phyloP scores from a whole-genome alignment of 2,797 vertebrate genomes.

The Petrocephalus sullivani region DNA sequence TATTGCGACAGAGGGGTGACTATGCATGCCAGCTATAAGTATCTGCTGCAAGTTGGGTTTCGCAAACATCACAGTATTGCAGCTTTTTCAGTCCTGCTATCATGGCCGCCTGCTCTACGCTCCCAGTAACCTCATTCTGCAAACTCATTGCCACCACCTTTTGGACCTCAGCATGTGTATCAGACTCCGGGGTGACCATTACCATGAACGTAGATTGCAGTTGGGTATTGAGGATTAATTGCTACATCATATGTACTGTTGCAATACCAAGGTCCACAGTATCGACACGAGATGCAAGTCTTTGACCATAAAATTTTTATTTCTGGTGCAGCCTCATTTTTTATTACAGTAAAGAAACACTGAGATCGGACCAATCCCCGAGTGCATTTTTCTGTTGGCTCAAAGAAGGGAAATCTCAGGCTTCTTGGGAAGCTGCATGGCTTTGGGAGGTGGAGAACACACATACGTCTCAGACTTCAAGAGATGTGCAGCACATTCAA shows the following conservation, averaged over 20 bases:
- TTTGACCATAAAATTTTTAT: neutral
- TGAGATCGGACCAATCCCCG: neutral
- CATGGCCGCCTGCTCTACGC: neutral
- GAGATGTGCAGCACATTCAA: neutral
- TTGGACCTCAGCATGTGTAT: neutral
- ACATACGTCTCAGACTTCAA: neutral
- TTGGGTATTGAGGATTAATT: neutral
- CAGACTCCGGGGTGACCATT: neutral
- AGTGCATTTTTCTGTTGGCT: neutral
- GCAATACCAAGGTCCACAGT: neutral
- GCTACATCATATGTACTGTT: neutral
- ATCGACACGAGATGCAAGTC: neutral
- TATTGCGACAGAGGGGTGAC: neutral
- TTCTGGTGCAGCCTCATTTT: neutral
- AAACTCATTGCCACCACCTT: neutral
- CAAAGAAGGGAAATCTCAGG: constrained; percentile 25
- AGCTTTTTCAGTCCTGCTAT: neutral
- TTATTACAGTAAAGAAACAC: constrained; percentile 12
- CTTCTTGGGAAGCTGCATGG: constrained; percentile 40
- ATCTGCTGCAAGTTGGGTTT: neutral
- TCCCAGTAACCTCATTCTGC: neutral
- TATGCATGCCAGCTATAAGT: neutral
- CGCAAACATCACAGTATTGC: neutral
- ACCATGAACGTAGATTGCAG: neutral
- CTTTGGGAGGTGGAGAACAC: constrained; percentile 3